Conservation (phyloP, 2,113 vertebrate species). For the Oceanites oceanicus region DNA sequence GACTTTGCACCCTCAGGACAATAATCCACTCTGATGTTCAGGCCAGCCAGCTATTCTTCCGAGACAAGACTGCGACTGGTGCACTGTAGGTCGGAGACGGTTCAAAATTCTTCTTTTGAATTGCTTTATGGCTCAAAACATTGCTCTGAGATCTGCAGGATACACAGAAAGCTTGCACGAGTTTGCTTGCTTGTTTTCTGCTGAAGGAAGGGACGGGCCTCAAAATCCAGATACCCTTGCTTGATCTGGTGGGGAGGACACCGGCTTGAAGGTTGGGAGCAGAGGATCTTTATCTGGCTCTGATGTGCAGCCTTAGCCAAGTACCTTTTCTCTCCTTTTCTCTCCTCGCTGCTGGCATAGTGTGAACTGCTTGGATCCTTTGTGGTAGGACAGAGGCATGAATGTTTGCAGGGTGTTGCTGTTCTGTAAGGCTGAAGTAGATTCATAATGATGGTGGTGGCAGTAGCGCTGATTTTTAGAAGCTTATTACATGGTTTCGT, state of each 20-base stretch:
- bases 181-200: background rate
- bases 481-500: background rate
- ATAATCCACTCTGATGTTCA: conserved; percentile 27
- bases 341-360: background rate
- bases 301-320: background rate
- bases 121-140: background rate
- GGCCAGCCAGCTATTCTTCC: conserved; percentile 8
- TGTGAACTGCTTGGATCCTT: background rate
- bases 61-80: background rate
- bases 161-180: background rate
- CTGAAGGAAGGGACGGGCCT: background rate
- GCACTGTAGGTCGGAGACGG: background rate
- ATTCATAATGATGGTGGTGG: background rate
- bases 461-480: background rate
- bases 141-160: background rate
- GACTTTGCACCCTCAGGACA: conserved; percentile 24
- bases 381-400: background rate
- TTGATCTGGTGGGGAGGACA: background rate
- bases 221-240: background rate
- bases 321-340: background rate
- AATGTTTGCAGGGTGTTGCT: background rate
- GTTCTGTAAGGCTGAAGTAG: background rate
- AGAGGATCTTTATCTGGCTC: background rate
- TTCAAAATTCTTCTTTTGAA: background rate
- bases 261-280: background rate